Base-by-base conservation (phyloP, 2,797 vertebrate genomes). In the Alca torda region DNA sequence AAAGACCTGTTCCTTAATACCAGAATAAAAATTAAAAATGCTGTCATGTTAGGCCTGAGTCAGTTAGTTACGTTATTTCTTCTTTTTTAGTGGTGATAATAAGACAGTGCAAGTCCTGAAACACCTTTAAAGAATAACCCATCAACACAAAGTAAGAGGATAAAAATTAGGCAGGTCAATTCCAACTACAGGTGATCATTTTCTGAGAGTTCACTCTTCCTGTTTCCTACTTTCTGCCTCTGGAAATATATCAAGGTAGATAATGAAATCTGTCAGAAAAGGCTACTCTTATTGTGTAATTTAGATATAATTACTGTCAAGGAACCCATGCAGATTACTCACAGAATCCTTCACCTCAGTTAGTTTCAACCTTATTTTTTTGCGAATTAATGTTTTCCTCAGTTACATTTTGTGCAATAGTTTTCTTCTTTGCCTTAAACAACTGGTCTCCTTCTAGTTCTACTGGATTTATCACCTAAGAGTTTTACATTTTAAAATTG, bases 21-120 rank as follows among this genome's bases (percentile, higher is more conserved):
- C 72, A 72, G 61, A 95, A 88, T 51, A 81, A 90, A 93, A 94
- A 39, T 61, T 72, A 13, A 16, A 81, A 90, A 94, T 84, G 35
- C 45, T 95, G 64, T 90, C 69, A 85, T 73, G 35, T 85, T 86
- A 86, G 31, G n/a, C 43, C 28, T 91, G 64, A 93, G 51, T 93
- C 80, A 89, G 59, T 74, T 61, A 59, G 72, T 70, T 64, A 57
- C 30, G 6, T 43, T 88, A 86, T 73, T 95, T 79, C 5, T 43
- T 59, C 50, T 82, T 57, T 83, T 86, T 87, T 53, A 93, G 90
- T 18, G 2, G 20, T 57, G 14, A 80, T 87, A 80, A 70, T 63
- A 81, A 93, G 56, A 70, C 43, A 68, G 17, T 63, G 37, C 48
- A 84, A 78, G 57, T 78, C 50, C 73, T 91, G 53, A 94, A 89